Base-by-base conservation (phyloP, 2,113 vertebrate genomes). In the Platycercus adscitus region DNA sequence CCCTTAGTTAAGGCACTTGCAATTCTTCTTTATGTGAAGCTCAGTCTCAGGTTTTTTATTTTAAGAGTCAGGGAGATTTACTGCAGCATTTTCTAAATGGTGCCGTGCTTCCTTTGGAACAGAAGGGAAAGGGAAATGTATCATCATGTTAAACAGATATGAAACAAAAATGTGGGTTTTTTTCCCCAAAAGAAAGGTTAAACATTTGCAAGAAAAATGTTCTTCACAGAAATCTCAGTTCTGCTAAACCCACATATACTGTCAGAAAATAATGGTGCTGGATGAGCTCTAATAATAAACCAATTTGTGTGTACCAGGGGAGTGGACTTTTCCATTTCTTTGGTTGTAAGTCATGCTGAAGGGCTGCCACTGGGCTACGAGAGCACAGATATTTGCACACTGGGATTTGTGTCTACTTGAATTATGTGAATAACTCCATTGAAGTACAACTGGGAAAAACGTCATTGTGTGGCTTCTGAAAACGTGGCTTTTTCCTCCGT, bases 351-450 rank as follows among this genome's bases (percentile, higher is more conserved):
- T 91, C 90, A 86, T 68, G 88, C 91, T 96, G 90, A 91, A 95
- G 80, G 90, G 69, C 90, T 90, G 69, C 92, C 92, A 92, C 83
- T 87, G 81, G 89, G 64, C 89, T 89, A 33, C 55, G 28, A 47
- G 81, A 86, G 39, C 80, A 71, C 26, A 23, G 86, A 86, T 77
- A 91, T 86, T 88, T 91, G 90, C 95, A 86, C 94, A 78, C 69
- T 91, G 93, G 78, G 89, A 91, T 94, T 96, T 96, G 63, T 90
- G 85, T 95, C 91, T 86, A 11, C 71, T 88, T 95, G 88, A 96
- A 86, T 95, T 89, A 91, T 75, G 86, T 72, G 91, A 91, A 79
- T 92, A 93, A 92, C 73, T 92, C 73, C 44, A 89, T 68, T 91
- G 91, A 92, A 96, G 64, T 81, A 80, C 69, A 44, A 55, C 75